Percentiles rank a stretch among this genome's conserved stretches.
These are phyloP conservation scores for Diorhabda sublineata DNA, from an alignment of 1,140 invertebrate species.

Conservation along the genomic window DNA sequence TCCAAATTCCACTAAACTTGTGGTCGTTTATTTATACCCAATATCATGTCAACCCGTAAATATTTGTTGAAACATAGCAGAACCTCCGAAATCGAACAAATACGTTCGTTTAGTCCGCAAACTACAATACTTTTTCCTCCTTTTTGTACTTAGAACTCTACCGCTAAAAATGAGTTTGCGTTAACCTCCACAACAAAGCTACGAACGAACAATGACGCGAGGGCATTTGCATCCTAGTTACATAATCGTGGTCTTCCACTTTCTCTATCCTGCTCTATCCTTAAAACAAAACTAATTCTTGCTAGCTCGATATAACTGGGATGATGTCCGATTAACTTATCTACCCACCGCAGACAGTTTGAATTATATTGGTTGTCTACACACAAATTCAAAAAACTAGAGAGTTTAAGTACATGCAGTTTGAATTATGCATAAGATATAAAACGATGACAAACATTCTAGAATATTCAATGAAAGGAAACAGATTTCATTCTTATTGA, in stretches of 20 bases:
- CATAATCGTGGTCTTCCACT: background rate
- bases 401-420: too few species aligned
- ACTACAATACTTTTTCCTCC: background rate
- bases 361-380: background rate
- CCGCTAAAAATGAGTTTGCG: background rate
- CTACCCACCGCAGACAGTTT: background rate
- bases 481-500: too few species aligned
- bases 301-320: background rate
- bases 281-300: background rate
- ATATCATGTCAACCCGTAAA: background rate
- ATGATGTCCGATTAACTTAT: background rate
- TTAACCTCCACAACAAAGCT: background rate
- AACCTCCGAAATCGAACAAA: background rate
- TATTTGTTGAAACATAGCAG: background rate
- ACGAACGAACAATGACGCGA: background rate
- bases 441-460: too few species aligned
- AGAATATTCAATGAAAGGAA: too few species aligned
- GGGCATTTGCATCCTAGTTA: constrained; percentile 1
- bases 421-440: too few species aligned
- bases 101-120: background rate
- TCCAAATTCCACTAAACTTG: too few species aligned
- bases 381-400: background rate
- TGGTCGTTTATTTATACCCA: too few species aligned
- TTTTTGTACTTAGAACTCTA: background rate
- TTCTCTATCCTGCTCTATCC: background rate